Evolutionary conservation across 2,113 vertebrate species (phyloP), one percentile per base, ranked within the genome.

Genomic region (cat (Felis catus)): DNA sequence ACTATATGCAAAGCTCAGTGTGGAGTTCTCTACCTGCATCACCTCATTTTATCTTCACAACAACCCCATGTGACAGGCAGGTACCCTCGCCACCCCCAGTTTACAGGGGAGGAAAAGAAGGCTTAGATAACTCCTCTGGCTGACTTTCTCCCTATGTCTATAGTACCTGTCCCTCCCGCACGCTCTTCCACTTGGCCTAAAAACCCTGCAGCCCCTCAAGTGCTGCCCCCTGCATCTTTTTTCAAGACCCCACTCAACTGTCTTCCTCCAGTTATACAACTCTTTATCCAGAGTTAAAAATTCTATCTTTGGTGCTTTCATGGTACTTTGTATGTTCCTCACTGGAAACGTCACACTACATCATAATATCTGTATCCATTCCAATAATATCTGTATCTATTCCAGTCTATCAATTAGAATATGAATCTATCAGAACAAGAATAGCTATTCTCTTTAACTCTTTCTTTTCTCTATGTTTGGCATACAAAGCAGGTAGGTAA

Each of bases 41-140:
- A 14, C 19, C 82, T 74, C 76, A 29, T 23, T 29, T 51, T 41
- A 23, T 16, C 82, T 68, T 68, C 71, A 78, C 58, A 31, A 31
- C 5, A n/a, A n/a, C 36, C n/a, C 36, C 7, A 16, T 1, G 39
- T 0, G 0, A 23, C 5, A 3, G 29, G 66, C 3, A 41, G 12
- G 39, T 15, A 33, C 45, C 15, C 36, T 89, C 1, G 36, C 3
- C 1, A n/a, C 16, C 21, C 68, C 3, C 13, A 19, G 21, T 31
- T 58, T 55, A 53, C 9, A 81, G 27, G 15, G 3, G 41, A 55
- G 61, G 31, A 27, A 53, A 53, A 70, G 8, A 41, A 73, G 33
- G 41, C 73, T 10, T 33, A 39, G 41, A n/a, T 4, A 78, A 21
- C 45, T 29, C 11, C 23, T n/a, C 36, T 48, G 80, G 48, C 29